Evolutionary conservation across 2,113 vertebrate species (phyloP).

Genomic region (Rynchops niger): DNA sequence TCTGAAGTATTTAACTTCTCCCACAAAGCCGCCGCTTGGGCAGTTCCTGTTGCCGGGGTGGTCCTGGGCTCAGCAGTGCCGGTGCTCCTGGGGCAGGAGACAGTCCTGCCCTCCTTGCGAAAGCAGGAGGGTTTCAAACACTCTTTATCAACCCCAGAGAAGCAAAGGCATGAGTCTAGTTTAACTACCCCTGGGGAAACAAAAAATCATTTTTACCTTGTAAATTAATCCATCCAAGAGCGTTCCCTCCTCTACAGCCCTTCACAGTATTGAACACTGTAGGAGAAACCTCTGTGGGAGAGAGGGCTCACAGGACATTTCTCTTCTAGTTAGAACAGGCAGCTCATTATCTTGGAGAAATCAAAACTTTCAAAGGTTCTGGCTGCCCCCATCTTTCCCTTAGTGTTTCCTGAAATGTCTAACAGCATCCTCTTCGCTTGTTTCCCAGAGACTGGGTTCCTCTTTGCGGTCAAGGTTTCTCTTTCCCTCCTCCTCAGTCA

Average conservation of each 20-base stretch:
- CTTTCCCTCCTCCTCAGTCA: background rate
- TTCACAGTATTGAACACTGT: background rate
- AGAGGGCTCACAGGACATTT: background rate
- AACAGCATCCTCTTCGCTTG: background rate
- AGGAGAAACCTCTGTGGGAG: background rate
- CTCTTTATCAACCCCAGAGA: background rate
- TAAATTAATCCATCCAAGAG: background rate
- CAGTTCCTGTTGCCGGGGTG: background rate
- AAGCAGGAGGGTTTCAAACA: background rate
- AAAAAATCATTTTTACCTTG: background rate
- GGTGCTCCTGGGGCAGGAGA: background rate
- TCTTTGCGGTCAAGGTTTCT: background rate
- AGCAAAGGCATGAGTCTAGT: background rate
- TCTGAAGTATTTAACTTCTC: background rate
- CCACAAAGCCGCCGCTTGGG: background rate
- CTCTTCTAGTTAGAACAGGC: background rate
- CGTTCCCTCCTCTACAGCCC: background rate
- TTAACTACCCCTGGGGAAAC: background rate
- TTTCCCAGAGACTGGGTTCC: background rate
- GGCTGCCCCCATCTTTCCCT: background rate
- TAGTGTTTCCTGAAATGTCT: slow-evolving; percentile 38
- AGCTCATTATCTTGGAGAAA: background rate
- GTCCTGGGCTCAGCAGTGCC: background rate
- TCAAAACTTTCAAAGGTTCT: slow-evolving; percentile 17
- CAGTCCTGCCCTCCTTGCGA: fast-evolving